phyloP scores from a whole-genome alignment of 2,888 invertebrate species.

The Eupithecia centaureata region DNA sequence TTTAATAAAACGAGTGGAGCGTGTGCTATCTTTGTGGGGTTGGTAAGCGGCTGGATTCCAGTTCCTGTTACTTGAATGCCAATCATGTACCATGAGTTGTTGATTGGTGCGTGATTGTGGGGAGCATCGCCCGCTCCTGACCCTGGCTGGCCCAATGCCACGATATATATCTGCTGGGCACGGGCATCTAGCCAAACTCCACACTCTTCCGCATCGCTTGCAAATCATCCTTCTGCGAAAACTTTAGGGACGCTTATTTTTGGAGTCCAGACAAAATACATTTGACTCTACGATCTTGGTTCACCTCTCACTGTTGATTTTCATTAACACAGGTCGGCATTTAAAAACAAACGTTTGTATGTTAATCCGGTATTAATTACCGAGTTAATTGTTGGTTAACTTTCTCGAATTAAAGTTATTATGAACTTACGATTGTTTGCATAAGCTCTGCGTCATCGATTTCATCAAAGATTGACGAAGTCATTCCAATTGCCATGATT shows the following conservation, averaged over 20 bases:
- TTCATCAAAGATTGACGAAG: constrained; percentile 21
- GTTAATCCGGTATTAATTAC: constrained; percentile 8
- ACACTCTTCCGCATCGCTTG: constrained; percentile 78
- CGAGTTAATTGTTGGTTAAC: constrained; percentile 13
- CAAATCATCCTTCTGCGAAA: constrained; percentile 65
- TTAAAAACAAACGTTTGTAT: constrained; percentile 19
- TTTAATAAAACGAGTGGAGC: constrained; percentile 34
- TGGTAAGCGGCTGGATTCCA: constrained; percentile 24
- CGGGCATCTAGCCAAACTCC: constrained; percentile 71
- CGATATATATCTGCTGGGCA: constrained; percentile 63
- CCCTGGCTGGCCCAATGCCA: constrained; percentile 84
- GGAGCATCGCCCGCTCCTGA: constrained; percentile 82
- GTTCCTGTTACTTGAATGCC: constrained; percentile 39
- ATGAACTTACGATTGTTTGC: constrained; percentile 30
- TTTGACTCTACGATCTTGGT: background rate
- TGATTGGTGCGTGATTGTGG: constrained; percentile 60
- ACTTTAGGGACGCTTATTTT: constrained; percentile 51
- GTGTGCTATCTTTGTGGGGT: constrained; percentile 10
- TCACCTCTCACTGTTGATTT: background rate
- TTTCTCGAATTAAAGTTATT: constrained; percentile 31
- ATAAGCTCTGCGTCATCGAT: constrained; percentile 28
- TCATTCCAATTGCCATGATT: constrained; percentile 22
- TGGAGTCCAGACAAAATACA: constrained; percentile 10
- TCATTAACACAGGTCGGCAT: background rate
- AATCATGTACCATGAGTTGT: constrained; percentile 47